Evolutionary conservation across 1,140 invertebrate species (phyloP).

Genomic region (Tetragnatha versicolor): DNA sequence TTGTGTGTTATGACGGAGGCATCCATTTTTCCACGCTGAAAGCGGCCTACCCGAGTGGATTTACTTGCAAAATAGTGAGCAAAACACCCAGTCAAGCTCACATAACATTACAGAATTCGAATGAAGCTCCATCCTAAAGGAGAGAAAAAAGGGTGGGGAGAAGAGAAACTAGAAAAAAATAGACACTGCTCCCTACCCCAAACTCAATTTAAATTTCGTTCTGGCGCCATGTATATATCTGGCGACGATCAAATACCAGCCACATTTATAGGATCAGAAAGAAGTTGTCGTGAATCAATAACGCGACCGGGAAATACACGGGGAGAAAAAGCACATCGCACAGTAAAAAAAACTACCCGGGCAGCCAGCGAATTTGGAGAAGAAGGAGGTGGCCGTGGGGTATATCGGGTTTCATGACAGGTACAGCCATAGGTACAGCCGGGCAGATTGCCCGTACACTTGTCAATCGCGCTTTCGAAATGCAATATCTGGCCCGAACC

Average conservation of each 20-base stretch:
- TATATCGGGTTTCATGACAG: conserved; percentile 10
- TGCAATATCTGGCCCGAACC: too few species aligned
- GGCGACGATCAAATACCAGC: conserved; percentile 23
- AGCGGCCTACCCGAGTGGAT: too few species aligned
- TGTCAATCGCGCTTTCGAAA: conserved; percentile 15
- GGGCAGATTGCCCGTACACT: not conserved
- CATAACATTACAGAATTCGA: too few species aligned
- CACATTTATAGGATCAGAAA: not conserved
- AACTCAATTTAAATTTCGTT: conserved; percentile 44
- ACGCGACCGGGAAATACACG: not conserved
- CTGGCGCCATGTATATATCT: conserved; percentile 38
- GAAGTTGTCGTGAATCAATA: conserved; percentile 24
- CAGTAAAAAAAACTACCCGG: not conserved
- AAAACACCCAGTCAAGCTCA: too few species aligned
- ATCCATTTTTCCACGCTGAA: too few species aligned
- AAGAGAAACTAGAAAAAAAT: conserved; percentile 7
- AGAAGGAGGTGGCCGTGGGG: not conserved
- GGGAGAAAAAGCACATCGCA: not conserved
- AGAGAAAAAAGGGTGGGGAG: too few species aligned
- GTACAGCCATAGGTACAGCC: too few species aligned
- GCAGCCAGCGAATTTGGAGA: not conserved
- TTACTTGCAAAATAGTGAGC: too few species aligned
- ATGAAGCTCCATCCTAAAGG: too few species aligned
- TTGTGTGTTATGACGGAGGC: too few species aligned
- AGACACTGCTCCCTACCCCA: not conserved